A percentile compares a stretch with the other conserved stretches of the same genome.
Evolutionary conservation across 2,888 invertebrate species (phyloP).

Genomic region (Megamerina dolium): DNA sequence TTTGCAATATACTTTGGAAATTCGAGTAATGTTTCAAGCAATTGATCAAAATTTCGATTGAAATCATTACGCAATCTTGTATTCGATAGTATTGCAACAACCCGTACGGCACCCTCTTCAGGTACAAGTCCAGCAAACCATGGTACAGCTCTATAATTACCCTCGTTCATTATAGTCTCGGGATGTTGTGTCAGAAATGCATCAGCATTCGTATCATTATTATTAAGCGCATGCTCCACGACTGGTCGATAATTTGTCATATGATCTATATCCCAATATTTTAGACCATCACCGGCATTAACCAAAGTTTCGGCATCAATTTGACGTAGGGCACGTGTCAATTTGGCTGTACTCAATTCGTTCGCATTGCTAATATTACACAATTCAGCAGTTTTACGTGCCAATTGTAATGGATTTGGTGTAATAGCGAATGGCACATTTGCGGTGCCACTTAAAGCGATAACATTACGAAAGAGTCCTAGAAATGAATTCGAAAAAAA

Average conservation of each 20-base stretch:
- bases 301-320: constrained; percentile 45
- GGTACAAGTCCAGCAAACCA: constrained; percentile 51
- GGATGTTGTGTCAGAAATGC: constrained; percentile 52
- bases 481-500: constrained; percentile 12
- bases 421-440: constrained; percentile 45
- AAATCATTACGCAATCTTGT: constrained; percentile 31
- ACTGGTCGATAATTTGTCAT: constrained; percentile 50
- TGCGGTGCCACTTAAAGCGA: constrained; percentile 52
- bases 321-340: constrained; percentile 48
- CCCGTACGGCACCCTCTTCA: constrained; percentile 52
- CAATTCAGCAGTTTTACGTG: constrained; percentile 45
- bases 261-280: constrained; percentile 53
- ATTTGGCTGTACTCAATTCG: constrained; percentile 31
- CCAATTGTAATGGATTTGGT: constrained; percentile 35
- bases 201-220: constrained; percentile 27
- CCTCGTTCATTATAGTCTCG: constrained; percentile 39
- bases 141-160: constrained; percentile 49
- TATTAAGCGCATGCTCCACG: constrained; percentile 45
- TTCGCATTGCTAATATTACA: constrained; percentile 43
- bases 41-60: constrained; percentile 36
- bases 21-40: constrained; percentile 39
- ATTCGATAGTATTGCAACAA: constrained; percentile 42
- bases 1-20: constrained; percentile 28
- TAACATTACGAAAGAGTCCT: constrained; percentile 49
- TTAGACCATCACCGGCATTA: constrained; percentile 48